Conservation (phyloP, 2,888 invertebrate genomes). For the Apodemia duryi region DNA sequence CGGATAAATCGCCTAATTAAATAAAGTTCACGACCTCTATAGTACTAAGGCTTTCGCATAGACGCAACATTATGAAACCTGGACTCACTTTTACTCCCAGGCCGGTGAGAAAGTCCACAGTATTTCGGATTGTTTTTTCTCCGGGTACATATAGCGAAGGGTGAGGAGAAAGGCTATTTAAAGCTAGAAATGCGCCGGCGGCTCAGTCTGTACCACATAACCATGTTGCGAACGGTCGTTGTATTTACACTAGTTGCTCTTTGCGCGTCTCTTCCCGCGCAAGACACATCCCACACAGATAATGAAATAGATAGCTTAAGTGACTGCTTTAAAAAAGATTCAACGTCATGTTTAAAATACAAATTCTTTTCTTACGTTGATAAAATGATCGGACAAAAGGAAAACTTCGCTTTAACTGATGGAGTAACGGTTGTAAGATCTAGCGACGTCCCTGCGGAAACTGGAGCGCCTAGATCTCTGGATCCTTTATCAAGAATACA, state of each 20-base stretch:
- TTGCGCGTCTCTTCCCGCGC: constrained; percentile 83
- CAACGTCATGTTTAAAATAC: constrained; percentile 91
- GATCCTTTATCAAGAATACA: constrained; percentile 85
- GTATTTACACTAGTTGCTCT: constrained; percentile 66
- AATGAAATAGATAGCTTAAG: constrained; percentile 89
- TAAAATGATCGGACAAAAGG: constrained; percentile 89
- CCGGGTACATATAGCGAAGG: constrained; percentile 45
- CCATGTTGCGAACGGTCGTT: constrained; percentile 62
- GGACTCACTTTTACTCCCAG: constrained; percentile 67
- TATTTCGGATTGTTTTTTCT: constrained; percentile 43
- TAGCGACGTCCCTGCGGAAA: constrained; percentile 83
- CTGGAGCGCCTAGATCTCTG: constrained; percentile 87
- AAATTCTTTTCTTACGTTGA: constrained; percentile 92
- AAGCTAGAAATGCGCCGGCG: constrained; percentile 46
- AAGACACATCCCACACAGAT: constrained; percentile 84
- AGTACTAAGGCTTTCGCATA: constrained; percentile 4
- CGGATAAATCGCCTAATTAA: background rate
- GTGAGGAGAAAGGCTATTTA: constrained; percentile 65
- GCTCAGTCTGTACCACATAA: constrained; percentile 56
- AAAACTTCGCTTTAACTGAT: constrained; percentile 88
- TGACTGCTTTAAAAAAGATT: constrained; percentile 90
- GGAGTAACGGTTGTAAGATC: constrained; percentile 91
- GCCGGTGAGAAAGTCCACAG: constrained; percentile 68
- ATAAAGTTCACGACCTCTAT: constrained; percentile 8
- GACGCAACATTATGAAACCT: constrained; percentile 56